Evolutionary conservation across 1,140 invertebrate species (phyloP).

Genomic region (Drosophila sulfurigaster): DNA sequence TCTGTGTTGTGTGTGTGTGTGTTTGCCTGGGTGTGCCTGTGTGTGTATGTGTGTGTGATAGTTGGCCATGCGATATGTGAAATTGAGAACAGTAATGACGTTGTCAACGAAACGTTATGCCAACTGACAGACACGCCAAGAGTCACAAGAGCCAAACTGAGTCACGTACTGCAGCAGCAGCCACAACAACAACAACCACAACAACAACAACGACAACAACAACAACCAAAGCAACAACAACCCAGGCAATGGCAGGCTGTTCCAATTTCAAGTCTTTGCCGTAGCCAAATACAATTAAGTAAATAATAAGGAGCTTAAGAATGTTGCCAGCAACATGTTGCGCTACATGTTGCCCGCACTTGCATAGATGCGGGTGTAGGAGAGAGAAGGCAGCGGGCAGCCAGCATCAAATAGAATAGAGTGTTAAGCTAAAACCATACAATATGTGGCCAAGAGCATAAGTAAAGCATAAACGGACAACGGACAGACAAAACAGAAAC

Average conservation of each 20-base stretch:
- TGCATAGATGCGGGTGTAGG: conserved; percentile 15
- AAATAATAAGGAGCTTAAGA: conserved; percentile 6
- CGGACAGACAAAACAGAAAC: conserved; percentile 21
- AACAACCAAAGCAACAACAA: conserved; percentile 2
- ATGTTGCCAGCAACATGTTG: conserved; percentile 28
- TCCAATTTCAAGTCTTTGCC: conserved; percentile 12
- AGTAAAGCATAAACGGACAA: conserved; percentile 28
- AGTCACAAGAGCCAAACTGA: conserved; percentile 23
- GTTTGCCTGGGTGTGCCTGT: conserved; percentile 23
- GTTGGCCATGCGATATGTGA: conserved; percentile 79
- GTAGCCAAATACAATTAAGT: conserved; percentile 11
- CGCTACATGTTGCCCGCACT: conserved; percentile 16
- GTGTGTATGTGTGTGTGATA: conserved; percentile 46
- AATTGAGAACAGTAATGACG: conserved; percentile 83
- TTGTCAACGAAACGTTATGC: conserved; percentile 71
- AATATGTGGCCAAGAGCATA: conserved; percentile 59
- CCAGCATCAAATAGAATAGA: conserved; percentile 23
- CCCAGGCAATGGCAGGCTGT: conserved; percentile 17
- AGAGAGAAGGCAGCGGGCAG: neutral
- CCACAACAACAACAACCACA: conserved; percentile 1
- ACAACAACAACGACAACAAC: conserved; percentile 19
- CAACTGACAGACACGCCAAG: conserved; percentile 52
- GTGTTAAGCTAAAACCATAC: conserved; percentile 46
- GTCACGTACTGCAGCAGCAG: conserved; percentile 38
- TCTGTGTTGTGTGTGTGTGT: conserved; percentile 5